Percentiles rank a stretch among this genome's conserved stretches.
phyloP scores from a whole-genome alignment of 2,113 vertebrate species.

The Ceuthmochares aereus region DNA sequence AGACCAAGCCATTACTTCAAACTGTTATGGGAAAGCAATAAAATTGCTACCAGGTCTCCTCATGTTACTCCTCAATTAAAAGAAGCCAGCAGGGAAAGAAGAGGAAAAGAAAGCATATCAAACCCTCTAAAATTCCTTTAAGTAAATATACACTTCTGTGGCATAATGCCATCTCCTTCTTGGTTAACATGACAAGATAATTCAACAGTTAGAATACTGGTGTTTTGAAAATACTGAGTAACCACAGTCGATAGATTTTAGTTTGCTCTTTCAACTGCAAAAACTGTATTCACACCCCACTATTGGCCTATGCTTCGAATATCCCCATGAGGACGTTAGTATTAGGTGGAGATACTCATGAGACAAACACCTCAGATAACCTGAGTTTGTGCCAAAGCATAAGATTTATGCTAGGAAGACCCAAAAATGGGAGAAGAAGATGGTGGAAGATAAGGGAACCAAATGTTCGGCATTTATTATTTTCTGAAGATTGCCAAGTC shows the following conservation, averaged over 20 bases:
- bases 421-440: background rate
- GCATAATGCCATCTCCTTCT: conserved; percentile 75
- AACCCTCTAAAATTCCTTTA: conserved; percentile 77
- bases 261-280: conserved; percentile 51
- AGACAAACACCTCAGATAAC: background rate
- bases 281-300: conserved; percentile 7
- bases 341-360: conserved; percentile 19
- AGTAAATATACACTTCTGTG: conserved; percentile 78
- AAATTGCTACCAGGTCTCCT: conserved; percentile 86
- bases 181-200: conserved; percentile 75
- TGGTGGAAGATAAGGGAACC: background rate
- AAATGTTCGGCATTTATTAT: background rate
- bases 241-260: conserved; percentile 64
- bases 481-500: background rate
- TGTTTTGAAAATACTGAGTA: conserved; percentile 65
- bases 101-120: conserved; percentile 79
- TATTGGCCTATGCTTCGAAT: conserved; percentile 43
- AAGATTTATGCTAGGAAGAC: background rate
- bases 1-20: conserved; percentile 80
- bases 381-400: background rate
- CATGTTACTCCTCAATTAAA: conserved; percentile 84
- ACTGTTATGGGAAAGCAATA: conserved; percentile 80
- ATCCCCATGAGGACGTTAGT: background rate
- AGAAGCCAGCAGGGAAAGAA: conserved; percentile 81
- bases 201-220: conserved; percentile 64